phyloP scores from a whole-genome alignment of 2,888 invertebrate species.

The Sussaba pulchella region DNA sequence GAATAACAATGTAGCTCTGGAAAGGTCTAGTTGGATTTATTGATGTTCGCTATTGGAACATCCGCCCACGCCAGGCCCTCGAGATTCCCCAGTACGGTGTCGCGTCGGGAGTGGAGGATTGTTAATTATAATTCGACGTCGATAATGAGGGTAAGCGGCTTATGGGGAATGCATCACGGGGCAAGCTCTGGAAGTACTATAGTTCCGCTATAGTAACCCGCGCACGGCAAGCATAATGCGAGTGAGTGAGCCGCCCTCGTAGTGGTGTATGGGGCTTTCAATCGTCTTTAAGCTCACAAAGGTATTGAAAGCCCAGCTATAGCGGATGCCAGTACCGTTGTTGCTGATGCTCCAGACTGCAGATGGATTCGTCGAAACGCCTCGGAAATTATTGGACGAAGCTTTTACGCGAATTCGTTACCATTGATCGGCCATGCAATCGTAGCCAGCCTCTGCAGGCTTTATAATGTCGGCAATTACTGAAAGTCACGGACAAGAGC shows the following conservation, averaged over 20 bases:
- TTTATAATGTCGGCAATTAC: no score
- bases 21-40: conserved; percentile 61
- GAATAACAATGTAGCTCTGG: conserved; percentile 47
- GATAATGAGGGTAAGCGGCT: conserved; percentile 81
- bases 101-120: conserved; percentile 62
- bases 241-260: conserved; percentile 40
- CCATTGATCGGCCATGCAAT: conserved; percentile 1
- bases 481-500: no score
- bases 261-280: conserved; percentile 52
- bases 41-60: conserved; percentile 63
- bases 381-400: conserved; percentile 21
- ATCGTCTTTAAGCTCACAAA: conserved; percentile 74
- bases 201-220: conserved; percentile 50
- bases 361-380: conserved; percentile 32
- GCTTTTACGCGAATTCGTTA: neutral
- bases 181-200: conserved; percentile 56
- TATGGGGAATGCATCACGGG: conserved; percentile 71
- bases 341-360: neutral
- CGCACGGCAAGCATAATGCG: conserved; percentile 40
- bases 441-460: no score
- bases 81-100: conserved; percentile 47
- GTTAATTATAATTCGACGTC: conserved; percentile 80
- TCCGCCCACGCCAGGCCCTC: conserved; percentile 21
- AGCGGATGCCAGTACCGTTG: neutral
- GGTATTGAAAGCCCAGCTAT: conserved; percentile 46